A percentile compares a stretch with the other conserved stretches of the same genome.
Conservation (phyloP, 1,140 invertebrate species). For the Scaptomyza montana region DNA sequence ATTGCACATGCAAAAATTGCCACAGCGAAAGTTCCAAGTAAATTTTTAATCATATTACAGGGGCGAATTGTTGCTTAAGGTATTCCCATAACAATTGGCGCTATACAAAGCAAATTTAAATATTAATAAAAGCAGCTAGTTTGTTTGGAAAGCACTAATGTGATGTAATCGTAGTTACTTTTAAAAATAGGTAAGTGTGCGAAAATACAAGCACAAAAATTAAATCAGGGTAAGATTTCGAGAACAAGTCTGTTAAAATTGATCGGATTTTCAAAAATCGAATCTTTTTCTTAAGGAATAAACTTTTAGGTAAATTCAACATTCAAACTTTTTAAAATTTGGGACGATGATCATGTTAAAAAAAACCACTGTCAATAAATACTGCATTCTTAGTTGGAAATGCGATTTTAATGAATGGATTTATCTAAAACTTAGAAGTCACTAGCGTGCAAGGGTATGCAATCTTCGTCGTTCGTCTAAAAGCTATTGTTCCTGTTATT, state of each 20-base stretch:
- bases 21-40: conserved; percentile 8
- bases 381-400: too few species aligned
- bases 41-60: conserved; percentile 14
- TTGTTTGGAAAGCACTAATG: conserved; percentile 3
- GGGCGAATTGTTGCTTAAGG: background rate
- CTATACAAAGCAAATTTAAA: background rate
- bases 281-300: too few species aligned
- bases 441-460: background rate
- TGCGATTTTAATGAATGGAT: too few species aligned
- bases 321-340: too few species aligned
- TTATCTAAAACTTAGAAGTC: too few species aligned
- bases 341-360: too few species aligned
- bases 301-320: too few species aligned
- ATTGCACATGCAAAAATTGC: conserved; percentile 11
- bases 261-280: background rate
- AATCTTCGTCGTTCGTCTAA: background rate
- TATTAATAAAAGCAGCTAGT: background rate
- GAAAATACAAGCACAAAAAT: too few species aligned
- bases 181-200: background rate
- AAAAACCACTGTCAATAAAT: too few species aligned
- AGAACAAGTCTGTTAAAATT: background rate
- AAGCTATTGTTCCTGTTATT: background rate
- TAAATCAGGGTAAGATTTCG: too few species aligned
- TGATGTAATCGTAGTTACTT: background rate
- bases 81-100: conserved; percentile 1